Conservation (phyloP, 23 tunicate genomes). For the Ciona savignyi region DNA sequence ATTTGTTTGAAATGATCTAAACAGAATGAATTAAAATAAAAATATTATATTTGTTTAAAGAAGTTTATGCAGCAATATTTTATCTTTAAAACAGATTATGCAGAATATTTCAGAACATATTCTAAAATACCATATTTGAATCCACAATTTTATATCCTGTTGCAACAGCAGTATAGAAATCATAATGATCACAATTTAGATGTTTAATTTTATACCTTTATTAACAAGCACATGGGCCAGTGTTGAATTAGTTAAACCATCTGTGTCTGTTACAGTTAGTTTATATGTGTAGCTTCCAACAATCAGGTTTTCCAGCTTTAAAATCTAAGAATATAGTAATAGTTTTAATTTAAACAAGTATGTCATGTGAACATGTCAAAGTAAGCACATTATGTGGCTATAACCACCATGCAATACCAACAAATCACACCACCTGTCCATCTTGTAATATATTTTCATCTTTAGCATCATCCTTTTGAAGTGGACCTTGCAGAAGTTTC, state of each 20-base stretch:
- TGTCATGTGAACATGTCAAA: not conserved
- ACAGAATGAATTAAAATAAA: no score
- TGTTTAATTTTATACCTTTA: conserved; percentile 23
- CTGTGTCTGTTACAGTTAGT: conserved; percentile 83
- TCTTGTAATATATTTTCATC: no score
- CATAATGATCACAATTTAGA: not conserved
- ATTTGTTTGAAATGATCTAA: not conserved
- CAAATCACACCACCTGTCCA: no score
- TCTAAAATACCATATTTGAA: not conserved
- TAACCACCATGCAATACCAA: not conserved
- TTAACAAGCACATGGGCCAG: conserved; percentile 50
- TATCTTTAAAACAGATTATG: not conserved
- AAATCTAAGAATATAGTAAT: conserved; percentile 17
- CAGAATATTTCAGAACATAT: not conserved
- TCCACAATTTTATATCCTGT: not conserved
- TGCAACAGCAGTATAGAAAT: not conserved
- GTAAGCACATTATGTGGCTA: not conserved
- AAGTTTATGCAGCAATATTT: no score
- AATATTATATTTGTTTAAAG: no score
- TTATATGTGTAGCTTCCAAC: conserved; percentile 70
- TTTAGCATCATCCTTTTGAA: conserved; percentile 13
- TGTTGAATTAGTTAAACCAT: conserved; percentile 54
- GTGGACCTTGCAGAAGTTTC: conserved; percentile 52
- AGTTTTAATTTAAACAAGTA: not conserved
- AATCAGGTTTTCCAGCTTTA: conserved; percentile 29